A percentile compares a stretch with the other conserved stretches of the same genome.
Conservation (phyloP, 2,113 vertebrate species). For the Dasyurus viverrinus region DNA sequence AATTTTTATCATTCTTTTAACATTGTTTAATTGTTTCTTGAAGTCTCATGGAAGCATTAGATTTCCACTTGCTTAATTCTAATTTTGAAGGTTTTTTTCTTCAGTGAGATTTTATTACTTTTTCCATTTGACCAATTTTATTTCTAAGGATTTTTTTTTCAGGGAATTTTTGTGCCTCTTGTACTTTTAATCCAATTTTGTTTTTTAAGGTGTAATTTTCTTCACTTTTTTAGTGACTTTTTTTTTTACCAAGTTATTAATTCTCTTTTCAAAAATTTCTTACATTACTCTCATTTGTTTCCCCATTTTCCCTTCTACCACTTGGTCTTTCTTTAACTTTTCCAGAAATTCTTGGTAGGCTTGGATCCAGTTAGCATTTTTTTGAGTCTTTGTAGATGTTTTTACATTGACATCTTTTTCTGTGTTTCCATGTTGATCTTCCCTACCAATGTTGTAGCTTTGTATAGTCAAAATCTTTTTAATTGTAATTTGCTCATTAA, state of each 20-base stretch:
- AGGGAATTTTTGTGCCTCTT: neutral
- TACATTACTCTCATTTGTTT: no score
- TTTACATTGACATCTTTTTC: neutral
- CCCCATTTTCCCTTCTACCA: neutral
- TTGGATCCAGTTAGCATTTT: neutral
- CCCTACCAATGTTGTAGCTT: no score
- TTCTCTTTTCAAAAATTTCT: neutral
- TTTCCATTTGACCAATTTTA: neutral
- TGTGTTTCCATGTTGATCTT: neutral
- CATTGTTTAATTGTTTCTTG: neutral
- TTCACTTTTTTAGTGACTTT: neutral
- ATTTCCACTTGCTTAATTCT: neutral
- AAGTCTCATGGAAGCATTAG: neutral
- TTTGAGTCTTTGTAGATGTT: neutral
- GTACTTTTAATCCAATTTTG: neutral
- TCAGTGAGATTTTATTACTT: neutral
- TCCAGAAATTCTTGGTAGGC: neutral
- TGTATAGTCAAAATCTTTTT: neutral
- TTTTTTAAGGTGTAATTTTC: neutral
- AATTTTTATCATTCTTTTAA: neutral
- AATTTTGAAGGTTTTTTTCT: neutral
- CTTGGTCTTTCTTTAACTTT: neutral
- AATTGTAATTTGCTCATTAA: neutral
- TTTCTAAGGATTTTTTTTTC: neutral
- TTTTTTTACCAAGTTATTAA: neutral